Evolutionary conservation across 2,888 invertebrate genomes (phyloP), one percentile per base, ranked within the genome.

Genomic region (Caenorhabditis imperialis): DNA sequence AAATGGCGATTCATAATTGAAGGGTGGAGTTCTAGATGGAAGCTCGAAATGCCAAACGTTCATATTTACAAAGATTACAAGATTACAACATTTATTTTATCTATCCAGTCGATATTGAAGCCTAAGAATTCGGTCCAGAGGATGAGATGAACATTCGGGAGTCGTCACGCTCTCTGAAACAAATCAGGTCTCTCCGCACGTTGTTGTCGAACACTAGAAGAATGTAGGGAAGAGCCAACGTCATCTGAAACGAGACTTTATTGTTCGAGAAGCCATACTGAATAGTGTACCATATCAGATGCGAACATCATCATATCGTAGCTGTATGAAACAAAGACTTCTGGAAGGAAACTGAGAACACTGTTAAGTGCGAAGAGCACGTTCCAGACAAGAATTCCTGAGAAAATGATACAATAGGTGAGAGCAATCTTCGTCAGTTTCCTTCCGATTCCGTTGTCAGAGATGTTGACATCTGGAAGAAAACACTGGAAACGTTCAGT

Each of bases 241-340:
- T 33, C 23, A 51, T 53, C 61, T 61, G 60, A 8, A 57, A 30
- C n/a, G n/a, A n/a, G n/a, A n/a, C n/a, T n/a, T n/a, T n/a, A n/a
- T n/a, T n/a, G n/a, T n/a, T n/a, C n/a, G n/a, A n/a, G n/a, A n/a
- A n/a, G n/a, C n/a, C n/a, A n/a, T n/a, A 25, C 22, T 20, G 33
- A 1, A 7, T 22, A 10, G 6, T 25, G 14, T 7, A 57, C 57
- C 45, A 57, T n/a, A 45, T 57, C 57, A 2, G 45, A 25, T 8
- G 44, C 16, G 20, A 18, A 42, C 5, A 42, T 12, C 4, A 42
- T 7, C 6, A 42, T 16, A 3, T 16, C 18, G 20, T 4, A 18
- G 18, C 4, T 16, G 12, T 42, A 7, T 2, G 3, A 5, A 5
- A 20, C 5, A 20, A 42, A 5, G 5, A 18, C 35, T 1, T 23